Base-by-base conservation (phyloP, 1,140 invertebrate species). In the Aporrectodea caliginosa region DNA sequence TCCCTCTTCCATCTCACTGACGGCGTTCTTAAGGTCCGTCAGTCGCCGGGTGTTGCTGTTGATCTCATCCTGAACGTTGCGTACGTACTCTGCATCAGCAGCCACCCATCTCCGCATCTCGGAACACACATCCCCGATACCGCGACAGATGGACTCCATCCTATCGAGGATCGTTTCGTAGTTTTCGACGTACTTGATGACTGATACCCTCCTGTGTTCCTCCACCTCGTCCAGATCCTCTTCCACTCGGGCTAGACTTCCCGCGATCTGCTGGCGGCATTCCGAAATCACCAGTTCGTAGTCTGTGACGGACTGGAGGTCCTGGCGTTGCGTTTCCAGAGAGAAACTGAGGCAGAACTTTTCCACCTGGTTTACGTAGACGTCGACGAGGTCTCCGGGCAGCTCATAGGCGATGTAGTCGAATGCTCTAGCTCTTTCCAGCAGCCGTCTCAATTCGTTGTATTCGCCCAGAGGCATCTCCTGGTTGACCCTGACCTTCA, bases 331-430 rank as follows among this genome's bases (percentile, higher is more conserved):
- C 6, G 43, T 58, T 22, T 58, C 43, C 22, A 12, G 43, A 58
- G 6, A 22, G 43, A 79, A 79, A 75, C 78, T 79, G 1, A 79
- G 12, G 72, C 78, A 79, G 32, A 75, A 79, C 35, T 79, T 79
- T 68, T 77, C 27, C n/a, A 79, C 70, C 12, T 75, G 32, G 71
- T 75, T 79, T 1, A 34, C 34, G 43, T 74, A 74, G 1, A 71
- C 43, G 27, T 35, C 30, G n/a, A 74, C 71, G 1, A 79, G 35
- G 31, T 79, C 71, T n/a, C 22, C 29, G 27, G 34, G 34, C 34
- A 79, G 35, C 16, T 71, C n/a, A 68, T 35, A 58, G 22, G 78
- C 34, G 34, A 79, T 79, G 73, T 79, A 79, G 16, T 79, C 78
- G 35, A 79, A 79, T 34, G 73, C n/a, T 16, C 35, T 73, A 2